Evolutionary conservation across 2,113 vertebrate species (phyloP).

Genomic region (Echinops telfairi): DNA sequence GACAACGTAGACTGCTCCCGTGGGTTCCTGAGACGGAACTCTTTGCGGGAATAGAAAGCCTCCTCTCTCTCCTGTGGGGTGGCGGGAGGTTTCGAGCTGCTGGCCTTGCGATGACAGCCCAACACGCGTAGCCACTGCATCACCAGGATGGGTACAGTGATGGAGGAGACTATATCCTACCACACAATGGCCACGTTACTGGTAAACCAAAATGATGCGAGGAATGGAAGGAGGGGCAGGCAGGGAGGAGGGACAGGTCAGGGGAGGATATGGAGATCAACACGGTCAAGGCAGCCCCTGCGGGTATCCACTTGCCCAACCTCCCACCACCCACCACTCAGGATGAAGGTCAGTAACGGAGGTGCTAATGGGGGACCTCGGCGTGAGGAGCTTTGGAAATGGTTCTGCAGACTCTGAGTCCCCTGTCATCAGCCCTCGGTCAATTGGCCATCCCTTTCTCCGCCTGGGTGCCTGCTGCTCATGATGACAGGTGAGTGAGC

Average conservation of each 20-base stretch:
- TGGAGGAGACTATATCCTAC: conserved; percentile 3
- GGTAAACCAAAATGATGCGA: background rate
- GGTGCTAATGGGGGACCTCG: background rate
- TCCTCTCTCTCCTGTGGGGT: too few species aligned
- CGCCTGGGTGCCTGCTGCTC: background rate
- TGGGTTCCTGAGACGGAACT: too few species aligned
- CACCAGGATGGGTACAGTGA: background rate
- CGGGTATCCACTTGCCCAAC: background rate
- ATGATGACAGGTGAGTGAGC: background rate
- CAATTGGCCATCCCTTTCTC: background rate
- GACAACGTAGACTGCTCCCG: too few species aligned
- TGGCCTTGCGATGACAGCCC: too few species aligned
- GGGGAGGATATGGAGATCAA: background rate
- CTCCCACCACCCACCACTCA: background rate
- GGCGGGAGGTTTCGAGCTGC: too few species aligned
- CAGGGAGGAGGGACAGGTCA: too few species aligned
- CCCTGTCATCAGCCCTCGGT: background rate
- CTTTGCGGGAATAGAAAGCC: too few species aligned
- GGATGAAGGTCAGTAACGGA: background rate
- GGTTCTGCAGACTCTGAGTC: background rate
- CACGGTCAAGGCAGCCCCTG: background rate
- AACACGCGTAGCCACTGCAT: background rate
- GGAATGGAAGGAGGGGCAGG: background rate
- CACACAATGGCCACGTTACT: background rate
- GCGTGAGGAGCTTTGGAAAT: background rate